A percentile compares a stretch with the other conserved stretches of the same genome.
phyloP scores from a whole-genome alignment of 2,888 invertebrate genomes.

The Drosophila monieri region DNA sequence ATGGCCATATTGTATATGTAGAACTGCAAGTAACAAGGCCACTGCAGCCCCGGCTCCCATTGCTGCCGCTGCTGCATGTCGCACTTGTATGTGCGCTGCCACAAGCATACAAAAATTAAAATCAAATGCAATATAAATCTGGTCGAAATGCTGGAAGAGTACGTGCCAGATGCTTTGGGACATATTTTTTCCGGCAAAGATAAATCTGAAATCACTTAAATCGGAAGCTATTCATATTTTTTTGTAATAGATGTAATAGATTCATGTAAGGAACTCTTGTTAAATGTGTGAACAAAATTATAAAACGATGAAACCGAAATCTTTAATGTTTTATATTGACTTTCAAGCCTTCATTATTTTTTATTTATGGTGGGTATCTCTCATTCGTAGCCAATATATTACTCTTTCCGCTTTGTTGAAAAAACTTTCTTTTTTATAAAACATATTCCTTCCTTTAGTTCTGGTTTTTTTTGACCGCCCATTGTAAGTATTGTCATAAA shows the following conservation, averaged over 20 bases:
- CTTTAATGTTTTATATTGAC: no score
- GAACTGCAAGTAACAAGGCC: slow-evolving; percentile 39
- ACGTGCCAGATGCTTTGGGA: slow-evolving; percentile 11
- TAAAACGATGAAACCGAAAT: no score
- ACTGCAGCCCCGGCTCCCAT: slow-evolving; percentile 18
- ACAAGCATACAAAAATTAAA: slow-evolving; percentile 64
- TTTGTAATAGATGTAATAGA: background rate
- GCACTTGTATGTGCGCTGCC: slow-evolving; percentile 40
- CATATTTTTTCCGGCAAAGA: background rate
- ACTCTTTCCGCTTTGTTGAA: no score
- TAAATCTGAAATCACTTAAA: background rate
- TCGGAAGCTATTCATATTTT: slow-evolving; percentile 1
- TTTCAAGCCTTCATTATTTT: background rate
- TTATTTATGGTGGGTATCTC: background rate
- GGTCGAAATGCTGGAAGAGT: slow-evolving; percentile 20
- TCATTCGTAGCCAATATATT: background rate
- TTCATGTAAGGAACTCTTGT: no score
- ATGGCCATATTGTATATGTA: slow-evolving; percentile 72
- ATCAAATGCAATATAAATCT: slow-evolving; percentile 73
- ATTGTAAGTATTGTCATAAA: slow-evolving; percentile 53
- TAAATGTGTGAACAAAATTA: no score
- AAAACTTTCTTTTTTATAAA: slow-evolving; percentile 12
- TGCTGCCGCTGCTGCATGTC: slow-evolving; percentile 35
- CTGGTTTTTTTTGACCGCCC: background rate
- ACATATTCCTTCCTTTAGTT: slow-evolving; percentile 2